phyloP scores from a whole-genome alignment of 2,797 vertebrate species.

The Bufotes viridis region DNA sequence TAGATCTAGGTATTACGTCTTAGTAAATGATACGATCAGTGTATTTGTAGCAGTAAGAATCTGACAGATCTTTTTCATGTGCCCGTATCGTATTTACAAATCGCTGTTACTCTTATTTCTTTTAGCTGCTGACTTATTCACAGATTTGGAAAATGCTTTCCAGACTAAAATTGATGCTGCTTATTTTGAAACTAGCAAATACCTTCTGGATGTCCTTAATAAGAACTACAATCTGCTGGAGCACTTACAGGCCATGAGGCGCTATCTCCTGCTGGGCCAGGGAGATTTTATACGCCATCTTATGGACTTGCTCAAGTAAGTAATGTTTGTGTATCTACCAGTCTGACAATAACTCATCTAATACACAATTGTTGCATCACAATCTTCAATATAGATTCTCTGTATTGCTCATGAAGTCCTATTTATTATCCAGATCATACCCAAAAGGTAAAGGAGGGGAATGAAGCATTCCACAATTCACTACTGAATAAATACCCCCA shows the following conservation, averaged over 20 bases:
- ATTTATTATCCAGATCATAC: not conserved
- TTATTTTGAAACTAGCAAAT: slow-evolving; percentile 96
- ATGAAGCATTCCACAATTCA: no score
- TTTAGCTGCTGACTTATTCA: slow-evolving; percentile 89
- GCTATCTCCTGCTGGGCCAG: slow-evolving; percentile 96
- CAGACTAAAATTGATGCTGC: slow-evolving; percentile 95
- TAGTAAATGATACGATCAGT: not conserved
- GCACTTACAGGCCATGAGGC: slow-evolving; percentile 95
- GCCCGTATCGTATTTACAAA: not conserved
- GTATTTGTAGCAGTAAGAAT: not conserved
- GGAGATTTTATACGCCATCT: slow-evolving; percentile 98
- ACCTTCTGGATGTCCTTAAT: slow-evolving; percentile 92
- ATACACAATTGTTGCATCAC: not conserved
- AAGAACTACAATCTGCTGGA: slow-evolving; percentile 93
- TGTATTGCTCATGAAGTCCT: not conserved
- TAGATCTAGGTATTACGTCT: no score
- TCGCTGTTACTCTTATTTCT: not conserved
- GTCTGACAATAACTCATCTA: not conserved
- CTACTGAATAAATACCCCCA: no score
- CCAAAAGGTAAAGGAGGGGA: not conserved
- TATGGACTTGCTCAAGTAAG: slow-evolving; percentile 98
- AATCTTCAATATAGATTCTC: not conserved
- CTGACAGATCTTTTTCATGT: not conserved
- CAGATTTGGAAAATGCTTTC: slow-evolving; percentile 93
- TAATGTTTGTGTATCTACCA: not conserved